Conservation (phyloP, 2,113 vertebrate genomes). For the Bubalus kerabau region DNA sequence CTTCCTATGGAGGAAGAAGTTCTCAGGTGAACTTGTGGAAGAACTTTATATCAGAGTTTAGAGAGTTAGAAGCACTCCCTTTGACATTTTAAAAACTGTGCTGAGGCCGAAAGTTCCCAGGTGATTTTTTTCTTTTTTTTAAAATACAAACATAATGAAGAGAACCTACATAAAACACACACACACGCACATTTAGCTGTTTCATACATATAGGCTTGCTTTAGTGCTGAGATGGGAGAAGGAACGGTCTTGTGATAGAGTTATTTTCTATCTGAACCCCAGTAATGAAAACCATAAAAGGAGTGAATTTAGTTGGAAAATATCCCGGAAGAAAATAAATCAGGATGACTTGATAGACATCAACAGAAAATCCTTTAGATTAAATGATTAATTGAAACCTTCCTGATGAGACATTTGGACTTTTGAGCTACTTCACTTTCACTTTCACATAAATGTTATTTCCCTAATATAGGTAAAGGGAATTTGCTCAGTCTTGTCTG, state of each 20-base stretch:
- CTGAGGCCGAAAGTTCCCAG: background rate
- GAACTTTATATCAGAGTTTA: background rate
- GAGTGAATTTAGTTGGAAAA: background rate
- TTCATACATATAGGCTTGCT: background rate
- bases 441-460: background rate
- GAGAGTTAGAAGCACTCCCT: background rate
- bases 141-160: background rate
- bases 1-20: background rate
- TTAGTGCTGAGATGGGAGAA: background rate
- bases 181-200: background rate
- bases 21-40: background rate
- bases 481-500: rapidly evolving
- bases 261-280: background rate
- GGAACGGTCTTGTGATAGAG: rapidly evolving
- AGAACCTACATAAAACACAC: background rate
- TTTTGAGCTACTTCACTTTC: no score
- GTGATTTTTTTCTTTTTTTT: background rate
- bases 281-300: background rate
- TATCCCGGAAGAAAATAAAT: background rate
- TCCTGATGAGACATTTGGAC: background rate
- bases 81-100: background rate
- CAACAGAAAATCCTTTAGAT: background rate
- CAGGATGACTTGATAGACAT: background rate
- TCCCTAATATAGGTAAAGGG: background rate
- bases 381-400: background rate